Conservation (phyloP, 2,113 vertebrate genomes). For the Petaurus breviceps region DNA sequence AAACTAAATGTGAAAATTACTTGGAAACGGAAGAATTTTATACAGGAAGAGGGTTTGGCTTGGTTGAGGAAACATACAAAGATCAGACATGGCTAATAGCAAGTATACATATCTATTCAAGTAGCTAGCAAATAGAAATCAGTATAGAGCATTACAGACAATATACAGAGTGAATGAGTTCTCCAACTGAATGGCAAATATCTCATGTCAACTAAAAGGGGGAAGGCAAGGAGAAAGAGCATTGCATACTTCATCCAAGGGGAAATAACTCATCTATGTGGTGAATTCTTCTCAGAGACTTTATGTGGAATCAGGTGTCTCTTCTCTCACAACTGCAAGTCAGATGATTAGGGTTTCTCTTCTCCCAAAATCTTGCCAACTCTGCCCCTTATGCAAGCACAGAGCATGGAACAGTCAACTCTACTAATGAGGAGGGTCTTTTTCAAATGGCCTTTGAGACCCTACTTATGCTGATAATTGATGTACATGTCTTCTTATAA, state of each 20-base stretch:
- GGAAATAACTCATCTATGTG: not conserved
- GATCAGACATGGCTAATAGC: not conserved
- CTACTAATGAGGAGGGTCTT: not conserved
- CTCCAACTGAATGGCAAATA: not conserved
- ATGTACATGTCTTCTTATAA: slow-evolving; percentile 59
- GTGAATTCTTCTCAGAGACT: not conserved
- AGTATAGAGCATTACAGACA: not conserved
- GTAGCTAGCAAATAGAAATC: not conserved
- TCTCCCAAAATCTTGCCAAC: not conserved
- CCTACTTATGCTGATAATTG: slow-evolving; percentile 51
- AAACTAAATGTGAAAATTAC: no score
- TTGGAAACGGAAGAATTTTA: no score
- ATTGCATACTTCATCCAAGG: not conserved
- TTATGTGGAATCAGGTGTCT: not conserved
- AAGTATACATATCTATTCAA: not conserved
- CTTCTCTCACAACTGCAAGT: not conserved
- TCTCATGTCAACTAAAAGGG: not conserved
- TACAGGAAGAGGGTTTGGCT: no score
- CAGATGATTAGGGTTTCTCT: not conserved
- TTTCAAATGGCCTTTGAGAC: slow-evolving; percentile 20
- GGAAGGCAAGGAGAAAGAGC: not conserved
- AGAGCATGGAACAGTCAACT: not conserved
- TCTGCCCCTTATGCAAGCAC: not conserved
- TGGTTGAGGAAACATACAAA: not conserved
- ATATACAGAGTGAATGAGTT: not conserved